Evolutionary conservation across 2,113 vertebrate genomes (phyloP), one percentile per base, ranked within the genome.

Genomic region (Hyperoodon ampullatus): DNA sequence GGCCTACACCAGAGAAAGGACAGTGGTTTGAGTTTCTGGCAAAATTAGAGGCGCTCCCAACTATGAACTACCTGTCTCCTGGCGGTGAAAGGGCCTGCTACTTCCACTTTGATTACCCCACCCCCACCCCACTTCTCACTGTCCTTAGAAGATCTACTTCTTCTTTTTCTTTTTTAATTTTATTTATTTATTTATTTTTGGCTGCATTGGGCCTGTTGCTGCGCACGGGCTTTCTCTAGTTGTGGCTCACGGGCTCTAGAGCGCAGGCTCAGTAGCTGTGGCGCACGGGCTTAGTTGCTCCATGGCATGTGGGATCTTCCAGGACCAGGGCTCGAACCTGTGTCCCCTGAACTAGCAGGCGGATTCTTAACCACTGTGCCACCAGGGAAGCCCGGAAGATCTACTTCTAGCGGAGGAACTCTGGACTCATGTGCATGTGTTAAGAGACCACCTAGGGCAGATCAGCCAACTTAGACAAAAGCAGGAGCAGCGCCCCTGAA

Each of bases 1-100:
- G 99, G 99, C 98, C 99, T 99, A 95, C 0, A 53, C 88, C 84
- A 88, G 35, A 71, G 10, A 95, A 90, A 84, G 68, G 88, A 63
- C 71, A 89, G 50, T 3, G 5, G 50, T 47, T 93, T 8, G 35
- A 61, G 39, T 42, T 90, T 35, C 28, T 5, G 42, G 53, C 21
- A 47, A 82, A 70, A 74, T 28, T 35, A 39, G 44, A 96, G 78
- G 53, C 13, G 2, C 55, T 68, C 7, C 14, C 58, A 9, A 18
- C 55, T 50, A 65, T 11, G 15, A 61, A 53, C 55, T 55, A 39
- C 33, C 10, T 8, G 24, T 30, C 35, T 78, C 42, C 60, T 3
- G 24, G 15, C 15, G 1, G 3, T 9, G 16, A 60, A 21, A 70
- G 35, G 71, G 65, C 15, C 42, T 3, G 68, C 8, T 19, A n/a